A percentile compares a stretch with the other conserved stretches of the same genome.
Evolutionary conservation across 2,113 vertebrate genomes (phyloP).

Genomic region (Actinemys pallida): DNA sequence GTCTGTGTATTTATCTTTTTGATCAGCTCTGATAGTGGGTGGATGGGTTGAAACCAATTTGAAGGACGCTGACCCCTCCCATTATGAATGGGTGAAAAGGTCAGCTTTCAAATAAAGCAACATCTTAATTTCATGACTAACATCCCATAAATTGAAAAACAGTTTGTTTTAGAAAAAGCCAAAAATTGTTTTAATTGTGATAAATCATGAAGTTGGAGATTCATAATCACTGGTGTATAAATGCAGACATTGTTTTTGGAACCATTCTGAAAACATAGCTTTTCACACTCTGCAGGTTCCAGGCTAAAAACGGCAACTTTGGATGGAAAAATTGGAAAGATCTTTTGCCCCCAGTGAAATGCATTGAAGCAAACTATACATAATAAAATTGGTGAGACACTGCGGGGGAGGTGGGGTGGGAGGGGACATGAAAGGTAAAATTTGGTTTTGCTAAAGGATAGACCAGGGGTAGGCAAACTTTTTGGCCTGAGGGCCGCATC

Average conservation of each 20-base stretch:
- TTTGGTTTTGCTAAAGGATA: not conserved
- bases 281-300: not conserved
- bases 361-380: not conserved
- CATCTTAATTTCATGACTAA: not conserved
- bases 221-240: not conserved
- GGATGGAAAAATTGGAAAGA: not conserved
- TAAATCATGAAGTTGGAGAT: not conserved
- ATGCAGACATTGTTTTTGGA: not conserved
- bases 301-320: not conserved
- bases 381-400: not conserved
- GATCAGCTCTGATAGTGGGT: not conserved
- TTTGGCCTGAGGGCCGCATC: no score
- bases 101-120: not conserved
- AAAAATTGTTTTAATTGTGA: not conserved
- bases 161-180: not conserved
- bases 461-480: no score
- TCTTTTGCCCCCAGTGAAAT: not conserved
- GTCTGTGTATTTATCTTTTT: not conserved
- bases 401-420: no score
- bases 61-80: not conserved
- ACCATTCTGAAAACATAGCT: not conserved
- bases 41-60: not conserved
- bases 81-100: not conserved
- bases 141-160: not conserved
- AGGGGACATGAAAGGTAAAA: not conserved